These are phyloP conservation scores for Benthosema pterotum DNA, from an alignment of 2,797 vertebrate genomes.

Conservation along the genomic window DNA sequence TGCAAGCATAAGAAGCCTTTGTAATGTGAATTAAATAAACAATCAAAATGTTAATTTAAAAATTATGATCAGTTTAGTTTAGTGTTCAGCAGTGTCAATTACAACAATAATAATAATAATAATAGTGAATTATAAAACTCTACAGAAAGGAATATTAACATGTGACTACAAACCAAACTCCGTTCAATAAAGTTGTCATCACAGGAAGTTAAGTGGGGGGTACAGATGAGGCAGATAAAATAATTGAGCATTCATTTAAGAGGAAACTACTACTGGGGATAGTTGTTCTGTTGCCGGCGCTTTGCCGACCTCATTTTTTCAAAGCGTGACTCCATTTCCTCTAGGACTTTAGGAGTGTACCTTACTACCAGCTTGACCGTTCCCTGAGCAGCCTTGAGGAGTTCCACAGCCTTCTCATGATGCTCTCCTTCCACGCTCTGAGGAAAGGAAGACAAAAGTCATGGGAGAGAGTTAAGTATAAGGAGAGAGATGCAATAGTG, in stretches of 20 bases:
- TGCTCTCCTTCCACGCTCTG: constrained; percentile 98
- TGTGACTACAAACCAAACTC: constrained; percentile 50
- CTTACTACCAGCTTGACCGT: constrained; percentile 98
- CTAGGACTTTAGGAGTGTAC: constrained; percentile 96
- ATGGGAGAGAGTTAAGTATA: background rate
- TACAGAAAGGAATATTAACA: constrained; percentile 49
- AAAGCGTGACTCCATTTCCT: constrained; percentile 99
- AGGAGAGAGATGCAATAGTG: too few relatives aligned
- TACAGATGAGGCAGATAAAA: constrained; percentile 58
- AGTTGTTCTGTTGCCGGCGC: constrained; percentile 95
- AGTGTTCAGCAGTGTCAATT: constrained; percentile 56
- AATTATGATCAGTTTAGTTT: constrained; percentile 57
- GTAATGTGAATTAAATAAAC: constrained; percentile 51
- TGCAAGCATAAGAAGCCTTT: constrained; percentile 38
- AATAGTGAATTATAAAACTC: constrained; percentile 47
- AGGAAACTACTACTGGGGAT: constrained; percentile 77
- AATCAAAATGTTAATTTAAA: constrained; percentile 66
- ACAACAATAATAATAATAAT: constrained; percentile 58
- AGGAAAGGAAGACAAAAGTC: constrained; percentile 9
- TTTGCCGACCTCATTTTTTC: constrained; percentile 99
- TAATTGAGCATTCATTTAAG: constrained; percentile 54
- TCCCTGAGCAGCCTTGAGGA: constrained; percentile 96
- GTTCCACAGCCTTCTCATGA: constrained; percentile 97
- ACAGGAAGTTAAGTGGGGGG: constrained; percentile 47
- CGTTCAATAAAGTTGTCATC: constrained; percentile 32